Evolutionary conservation across 30 jellyfish, hydroid and myxozoan genomes (phyloP).

Genomic region (Mastigias papua): DNA sequence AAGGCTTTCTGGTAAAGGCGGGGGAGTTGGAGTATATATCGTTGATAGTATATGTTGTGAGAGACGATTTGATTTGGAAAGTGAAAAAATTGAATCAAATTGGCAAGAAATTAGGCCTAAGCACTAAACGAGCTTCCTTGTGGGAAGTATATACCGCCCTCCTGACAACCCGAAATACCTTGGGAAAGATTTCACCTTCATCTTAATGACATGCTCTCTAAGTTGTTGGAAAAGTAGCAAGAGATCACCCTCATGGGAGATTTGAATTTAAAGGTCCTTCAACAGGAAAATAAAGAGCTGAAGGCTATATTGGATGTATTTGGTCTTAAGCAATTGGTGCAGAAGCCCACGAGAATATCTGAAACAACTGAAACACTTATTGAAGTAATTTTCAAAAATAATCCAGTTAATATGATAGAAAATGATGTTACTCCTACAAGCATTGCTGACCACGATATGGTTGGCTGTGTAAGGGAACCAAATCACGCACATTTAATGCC

Average conservation of each 20-base stretch:
- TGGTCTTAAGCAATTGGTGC: slow-evolving; percentile 44
- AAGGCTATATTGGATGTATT: slow-evolving; percentile 23
- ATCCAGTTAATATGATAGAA: slow-evolving; percentile 37
- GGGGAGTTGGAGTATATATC: slow-evolving; percentile 76
- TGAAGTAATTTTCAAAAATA: slow-evolving; percentile 41
- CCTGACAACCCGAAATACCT: slow-evolving; percentile 53
- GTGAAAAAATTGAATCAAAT: slow-evolving; percentile 57
- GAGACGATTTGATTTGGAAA: slow-evolving; percentile 64
- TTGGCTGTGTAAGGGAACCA: slow-evolving; percentile 55
- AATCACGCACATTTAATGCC: slow-evolving; percentile 37
- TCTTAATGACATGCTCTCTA: slow-evolving; percentile 9
- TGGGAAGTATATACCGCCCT: slow-evolving; percentile 51
- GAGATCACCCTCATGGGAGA: slow-evolving; percentile 58
- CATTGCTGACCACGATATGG: slow-evolving; percentile 75
- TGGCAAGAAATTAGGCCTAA: slow-evolving; percentile 64
- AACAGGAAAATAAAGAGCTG: slow-evolving; percentile 49
- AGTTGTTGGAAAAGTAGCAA: slow-evolving; percentile 26
- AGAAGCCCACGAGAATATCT: slow-evolving; percentile 57
- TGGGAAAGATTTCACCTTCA: slow-evolving; percentile 18
- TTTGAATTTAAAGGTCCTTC: slow-evolving; percentile 10
- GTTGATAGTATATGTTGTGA: slow-evolving; percentile 76
- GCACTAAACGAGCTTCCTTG: slow-evolving; percentile 41
- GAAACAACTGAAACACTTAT: slow-evolving; percentile 40
- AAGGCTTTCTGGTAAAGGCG: slow-evolving; percentile 77
- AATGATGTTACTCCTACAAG: slow-evolving; percentile 65